phyloP scores from a whole-genome alignment of 2,797 vertebrate species.

The Anguilla anguilla region DNA sequence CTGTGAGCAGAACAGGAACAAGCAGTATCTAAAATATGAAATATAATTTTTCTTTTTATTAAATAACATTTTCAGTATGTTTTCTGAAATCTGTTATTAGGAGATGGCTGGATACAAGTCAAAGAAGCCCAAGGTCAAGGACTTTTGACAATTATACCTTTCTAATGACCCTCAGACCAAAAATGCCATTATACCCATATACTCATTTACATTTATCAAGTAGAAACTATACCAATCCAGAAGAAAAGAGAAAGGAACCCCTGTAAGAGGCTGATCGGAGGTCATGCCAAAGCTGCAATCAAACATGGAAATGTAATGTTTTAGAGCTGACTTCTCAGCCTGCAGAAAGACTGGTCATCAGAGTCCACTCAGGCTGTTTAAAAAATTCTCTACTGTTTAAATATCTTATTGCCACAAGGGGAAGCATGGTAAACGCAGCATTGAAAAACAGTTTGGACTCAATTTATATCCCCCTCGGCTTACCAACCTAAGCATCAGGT shows the following conservation, averaged over 20 bases:
- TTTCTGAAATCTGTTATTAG: not conserved
- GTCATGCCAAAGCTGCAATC: not conserved
- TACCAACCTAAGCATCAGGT: not conserved
- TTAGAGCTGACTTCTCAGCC: not conserved
- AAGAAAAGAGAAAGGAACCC: not conserved
- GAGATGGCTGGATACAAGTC: not conserved
- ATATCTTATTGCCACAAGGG: not conserved
- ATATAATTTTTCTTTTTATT: not conserved
- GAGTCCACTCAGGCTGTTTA: not conserved
- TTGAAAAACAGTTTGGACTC: constrained; percentile 1
- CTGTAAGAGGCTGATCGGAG: not conserved
- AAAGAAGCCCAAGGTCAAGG: not conserved
- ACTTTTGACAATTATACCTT: not conserved
- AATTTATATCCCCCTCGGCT: constrained; percentile 15
- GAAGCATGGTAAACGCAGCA: no score
- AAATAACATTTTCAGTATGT: not conserved
- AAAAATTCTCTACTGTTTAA: not conserved
- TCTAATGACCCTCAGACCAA: not conserved
- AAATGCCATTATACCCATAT: not conserved
- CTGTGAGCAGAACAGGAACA: not conserved
- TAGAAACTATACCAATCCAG: not conserved
- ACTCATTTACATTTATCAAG: not conserved
- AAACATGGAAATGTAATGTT: not conserved
- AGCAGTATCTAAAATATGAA: not conserved
- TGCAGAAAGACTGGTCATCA: not conserved